Evolutionary conservation across 2,113 vertebrate genomes (phyloP), one percentile per base, ranked within the genome.

Genomic region (Numenius arquata): DNA sequence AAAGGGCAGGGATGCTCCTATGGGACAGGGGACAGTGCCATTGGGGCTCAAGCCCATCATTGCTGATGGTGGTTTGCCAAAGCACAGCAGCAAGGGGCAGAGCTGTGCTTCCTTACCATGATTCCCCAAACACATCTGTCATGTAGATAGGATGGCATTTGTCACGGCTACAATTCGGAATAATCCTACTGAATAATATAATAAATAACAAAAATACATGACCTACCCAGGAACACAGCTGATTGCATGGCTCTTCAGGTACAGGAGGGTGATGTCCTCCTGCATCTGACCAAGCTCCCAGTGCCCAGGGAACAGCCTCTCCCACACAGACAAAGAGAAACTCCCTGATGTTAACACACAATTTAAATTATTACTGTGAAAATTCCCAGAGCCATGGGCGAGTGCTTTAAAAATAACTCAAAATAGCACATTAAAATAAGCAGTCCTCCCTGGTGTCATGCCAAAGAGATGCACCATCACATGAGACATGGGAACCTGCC

Each of bases 321-420:
- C 55, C 62, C 47, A 53, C 41, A 4, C 0, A 1, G 70, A 34
- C 43, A 59, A 0, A 0, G 72, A 77, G 61, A 38, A 45, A 61
- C 68, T 83, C 62, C 62, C n/a, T 22, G 45, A 20, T 7, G 32
- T 34, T 87, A 61, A 58, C 38, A 2, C 45, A 11, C n/a, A 2
- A 48, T 26, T 66, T 9, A 36, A 80, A 71, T 74, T 52, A 71
- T 66, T 56, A 40, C 23, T 38, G 59, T 22, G 77, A 41, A 81
- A 67, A 29, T 5, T 5, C 70, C 66, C 7, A 10, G 30, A 82
- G 91, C 82, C 11, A 3, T n/a, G 82, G 26, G 9, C 4, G 70
- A 62, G 59, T 1, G 12, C 61, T 85, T 76, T 48, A 78, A 82
- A 61, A 5, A 10, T 2, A 73, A 52, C 77, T 65, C 43, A 26